Base-by-base conservation (phyloP, 2,113 vertebrate species). In the Oryzias javanicus region DNA sequence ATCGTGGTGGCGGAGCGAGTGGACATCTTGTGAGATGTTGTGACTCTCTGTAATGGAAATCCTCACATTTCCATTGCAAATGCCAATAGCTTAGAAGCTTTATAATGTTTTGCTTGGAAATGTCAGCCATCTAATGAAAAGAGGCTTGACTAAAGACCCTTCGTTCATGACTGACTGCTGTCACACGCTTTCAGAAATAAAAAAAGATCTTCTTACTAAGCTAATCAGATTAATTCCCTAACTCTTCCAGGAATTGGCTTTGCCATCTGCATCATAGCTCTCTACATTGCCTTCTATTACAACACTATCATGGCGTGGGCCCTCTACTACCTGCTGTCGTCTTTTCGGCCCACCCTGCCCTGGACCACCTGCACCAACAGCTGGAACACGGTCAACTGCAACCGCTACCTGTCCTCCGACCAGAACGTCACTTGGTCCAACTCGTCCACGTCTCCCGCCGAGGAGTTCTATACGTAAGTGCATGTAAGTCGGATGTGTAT, bases 271-370 rank as follows among this genome's bases (percentile, higher is more conserved):
- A 88, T 99, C 74, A 95, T 99, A 35, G 93, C 94, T 51, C 93
- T 98, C 51, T 98, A 98, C 19, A 84, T 98, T 0, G 94, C 96
- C 75, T 99, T 97, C 86, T 99, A 99, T 90, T 99, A 99, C 87
- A 99, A 99, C 89, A 99, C 97, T 88, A 96, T 99, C 81, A 98
- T 98, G 91, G 96, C 97, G 69, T 98, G 97, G 97, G 96, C 97
- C 0, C 88, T 99, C 74, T 98, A 97, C 88, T 99, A 98, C 92
- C 93, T 99, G 80, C 76, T 97, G 5, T 97, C 95, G 5, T 98
- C 96, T 48, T 95, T 99, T 77, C 91, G 89, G 29, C 49, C 87
- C 52, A 91, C 90, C 47, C 91, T 98, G 82, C 97, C 97, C 5
- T 99, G 97, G 97, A 93, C 93, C 47, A 96, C 92, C 78, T 99